These are phyloP conservation scores for Coenonympha glycerion DNA, from an alignment of 2,888 invertebrate species.

Conservation along the genomic window DNA sequence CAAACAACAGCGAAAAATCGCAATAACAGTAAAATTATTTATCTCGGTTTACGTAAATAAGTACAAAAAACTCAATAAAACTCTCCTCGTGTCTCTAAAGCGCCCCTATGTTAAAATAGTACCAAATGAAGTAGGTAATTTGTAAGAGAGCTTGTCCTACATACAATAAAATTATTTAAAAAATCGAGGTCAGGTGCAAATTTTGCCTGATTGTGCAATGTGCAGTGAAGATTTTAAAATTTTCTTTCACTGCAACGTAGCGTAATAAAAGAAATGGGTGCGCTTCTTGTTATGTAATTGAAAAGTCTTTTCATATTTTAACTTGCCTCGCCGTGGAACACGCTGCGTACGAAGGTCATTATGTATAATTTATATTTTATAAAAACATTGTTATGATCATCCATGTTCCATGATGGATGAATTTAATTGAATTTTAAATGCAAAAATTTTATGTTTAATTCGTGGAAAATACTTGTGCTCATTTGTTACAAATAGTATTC, in stretches of 20 bases:
- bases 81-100: too few species aligned
- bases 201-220: conserved; percentile 9
- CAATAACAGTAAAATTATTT: too few species aligned
- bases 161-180: not conserved
- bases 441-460: too few species aligned
- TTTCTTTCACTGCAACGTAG: not conserved
- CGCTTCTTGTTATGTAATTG: conserved; percentile 8
- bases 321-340: not conserved
- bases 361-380: conserved; percentile 1
- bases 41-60: too few species aligned
- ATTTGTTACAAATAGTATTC: not conserved
- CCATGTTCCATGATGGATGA: too few species aligned
- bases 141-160: not conserved
- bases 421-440: too few species aligned
- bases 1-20: too few species aligned
- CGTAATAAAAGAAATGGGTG: conserved; percentile 7
- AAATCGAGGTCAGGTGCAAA: conserved; percentile 3
- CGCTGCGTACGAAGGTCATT: not conserved
- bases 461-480: too few species aligned
- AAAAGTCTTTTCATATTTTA: conserved; percentile 9
- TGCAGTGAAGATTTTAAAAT: conserved; percentile 9
- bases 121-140: not conserved
- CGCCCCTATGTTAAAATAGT: not conserved
- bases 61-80: too few species aligned
- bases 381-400: not conserved